These are phyloP conservation scores for Ophioderma brevispina DNA, from an alignment of 35 echinoderm and acorn worm species.

Conservation along the genomic window DNA sequence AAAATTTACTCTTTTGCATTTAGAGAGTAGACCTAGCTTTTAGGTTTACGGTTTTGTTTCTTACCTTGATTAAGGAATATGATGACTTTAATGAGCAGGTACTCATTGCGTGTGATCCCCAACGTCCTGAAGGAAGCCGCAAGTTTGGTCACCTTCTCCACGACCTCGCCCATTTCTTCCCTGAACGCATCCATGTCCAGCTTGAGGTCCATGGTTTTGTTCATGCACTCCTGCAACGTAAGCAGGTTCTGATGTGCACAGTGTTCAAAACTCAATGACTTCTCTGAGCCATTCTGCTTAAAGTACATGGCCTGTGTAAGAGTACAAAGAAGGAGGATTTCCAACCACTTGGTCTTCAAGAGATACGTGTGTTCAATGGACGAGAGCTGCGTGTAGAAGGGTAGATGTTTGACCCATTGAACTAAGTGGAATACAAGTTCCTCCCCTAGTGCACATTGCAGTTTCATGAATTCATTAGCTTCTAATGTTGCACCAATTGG, in stretches of 20 bases:
- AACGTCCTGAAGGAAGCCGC: constrained; percentile 89
- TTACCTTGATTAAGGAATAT: constrained; percentile 87
- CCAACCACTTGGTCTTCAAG: constrained; percentile 97
- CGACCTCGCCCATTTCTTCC: constrained; percentile 97
- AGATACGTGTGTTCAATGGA: constrained; percentile 93
- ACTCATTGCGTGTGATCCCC: constrained; percentile 91
- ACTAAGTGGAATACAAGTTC: constrained; percentile 95
- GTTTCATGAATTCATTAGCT: constrained; percentile 68
- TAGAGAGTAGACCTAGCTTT: no score
- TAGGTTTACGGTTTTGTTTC: no score
- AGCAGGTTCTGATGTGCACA: constrained; percentile 88
- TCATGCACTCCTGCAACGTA: constrained; percentile 96
- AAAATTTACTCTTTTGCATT: no score
- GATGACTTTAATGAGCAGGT: constrained; percentile 93
- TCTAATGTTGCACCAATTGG: constrained; percentile 49
- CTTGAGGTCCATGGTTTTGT: constrained; percentile 93
- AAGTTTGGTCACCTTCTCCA: constrained; percentile 90
- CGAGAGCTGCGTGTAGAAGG: constrained; percentile 92
- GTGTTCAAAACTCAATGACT: constrained; percentile 89
- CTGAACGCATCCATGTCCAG: constrained; percentile 97
- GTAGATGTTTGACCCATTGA: constrained; percentile 98
- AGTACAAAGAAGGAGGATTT: constrained; percentile 85
- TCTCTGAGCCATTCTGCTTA: constrained; percentile 66
- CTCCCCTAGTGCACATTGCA: constrained; percentile 90
- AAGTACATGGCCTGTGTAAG: constrained; percentile 95